Conservation (phyloP, 2,113 vertebrate genomes). For the Chloroceryle aenea region DNA sequence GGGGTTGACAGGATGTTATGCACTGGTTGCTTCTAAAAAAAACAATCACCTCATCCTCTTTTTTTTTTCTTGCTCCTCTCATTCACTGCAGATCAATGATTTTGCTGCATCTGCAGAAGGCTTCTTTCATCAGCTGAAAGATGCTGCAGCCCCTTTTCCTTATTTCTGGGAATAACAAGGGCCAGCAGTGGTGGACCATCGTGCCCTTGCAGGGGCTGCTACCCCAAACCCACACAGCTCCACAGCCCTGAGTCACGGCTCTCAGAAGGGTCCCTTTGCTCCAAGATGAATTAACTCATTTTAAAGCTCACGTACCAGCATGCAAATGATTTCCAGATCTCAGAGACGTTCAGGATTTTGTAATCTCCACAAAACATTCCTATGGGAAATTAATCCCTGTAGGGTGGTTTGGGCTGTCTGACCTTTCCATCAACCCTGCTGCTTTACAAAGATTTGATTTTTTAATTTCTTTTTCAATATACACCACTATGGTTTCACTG, state of each 20-base stretch:
- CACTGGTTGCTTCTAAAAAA: not conserved
- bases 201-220: not conserved
- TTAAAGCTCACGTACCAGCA: not conserved
- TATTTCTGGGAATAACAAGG: not conserved
- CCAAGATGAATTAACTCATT: conserved; percentile 24
- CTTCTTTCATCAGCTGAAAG: not conserved
- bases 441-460: not conserved
- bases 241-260: conserved; percentile 28
- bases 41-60: not conserved
- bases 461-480: not conserved
- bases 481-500: not conserved
- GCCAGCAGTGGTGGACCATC: not conserved
- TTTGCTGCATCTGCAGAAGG: not conserved
- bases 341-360: not conserved
- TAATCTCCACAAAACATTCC: not conserved
- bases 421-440: not conserved
- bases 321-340: conserved; percentile 44
- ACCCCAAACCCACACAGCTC: not conserved
- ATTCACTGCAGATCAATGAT: not conserved
- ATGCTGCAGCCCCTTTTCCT: not conserved
- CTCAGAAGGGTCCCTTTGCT: not conserved
- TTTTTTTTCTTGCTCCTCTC: not conserved
- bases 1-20: not conserved
- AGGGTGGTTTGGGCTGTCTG: not conserved
- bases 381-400: not conserved